Percentiles rank a stretch among this genome's conserved stretches.
Evolutionary conservation across 2,113 vertebrate genomes (phyloP).

Genomic region (Axis porcinus): DNA sequence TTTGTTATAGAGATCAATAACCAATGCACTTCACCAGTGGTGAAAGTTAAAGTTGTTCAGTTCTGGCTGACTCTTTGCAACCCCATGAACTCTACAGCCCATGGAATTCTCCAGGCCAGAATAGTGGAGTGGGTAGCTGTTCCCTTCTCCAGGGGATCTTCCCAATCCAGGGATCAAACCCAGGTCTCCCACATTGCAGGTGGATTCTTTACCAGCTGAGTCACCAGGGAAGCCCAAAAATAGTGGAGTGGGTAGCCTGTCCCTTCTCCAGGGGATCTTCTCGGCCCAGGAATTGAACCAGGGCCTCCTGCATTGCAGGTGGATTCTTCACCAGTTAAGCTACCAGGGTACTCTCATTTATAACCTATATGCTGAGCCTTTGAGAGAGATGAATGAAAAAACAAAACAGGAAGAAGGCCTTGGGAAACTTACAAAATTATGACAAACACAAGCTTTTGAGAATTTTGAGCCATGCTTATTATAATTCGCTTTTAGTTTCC

Average conservation of each 20-base stretch:
- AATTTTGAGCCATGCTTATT: background rate
- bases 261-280: background rate
- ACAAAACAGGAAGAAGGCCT: background rate
- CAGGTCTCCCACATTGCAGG: background rate
- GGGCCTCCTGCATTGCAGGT: background rate
- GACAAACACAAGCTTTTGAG: background rate
- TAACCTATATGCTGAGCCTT: background rate
- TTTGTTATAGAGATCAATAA: background rate
- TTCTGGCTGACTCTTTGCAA: background rate
- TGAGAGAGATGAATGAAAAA: background rate
- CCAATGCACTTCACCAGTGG: background rate
- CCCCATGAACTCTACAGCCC: background rate
- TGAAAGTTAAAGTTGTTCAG: background rate
- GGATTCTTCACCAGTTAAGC: background rate
- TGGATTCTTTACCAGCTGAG: background rate
- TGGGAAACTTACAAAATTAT: background rate
- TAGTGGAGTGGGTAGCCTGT: background rate
- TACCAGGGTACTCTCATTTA: background rate
- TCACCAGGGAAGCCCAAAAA: background rate
- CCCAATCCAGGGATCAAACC: background rate
- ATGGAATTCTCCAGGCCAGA: background rate
- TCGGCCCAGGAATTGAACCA: background rate
- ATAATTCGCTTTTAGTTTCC: background rate
- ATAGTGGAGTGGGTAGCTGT: background rate
- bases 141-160: background rate